phyloP scores from a whole-genome alignment of 2,888 invertebrate genomes.

The Nomada ruficornis region DNA sequence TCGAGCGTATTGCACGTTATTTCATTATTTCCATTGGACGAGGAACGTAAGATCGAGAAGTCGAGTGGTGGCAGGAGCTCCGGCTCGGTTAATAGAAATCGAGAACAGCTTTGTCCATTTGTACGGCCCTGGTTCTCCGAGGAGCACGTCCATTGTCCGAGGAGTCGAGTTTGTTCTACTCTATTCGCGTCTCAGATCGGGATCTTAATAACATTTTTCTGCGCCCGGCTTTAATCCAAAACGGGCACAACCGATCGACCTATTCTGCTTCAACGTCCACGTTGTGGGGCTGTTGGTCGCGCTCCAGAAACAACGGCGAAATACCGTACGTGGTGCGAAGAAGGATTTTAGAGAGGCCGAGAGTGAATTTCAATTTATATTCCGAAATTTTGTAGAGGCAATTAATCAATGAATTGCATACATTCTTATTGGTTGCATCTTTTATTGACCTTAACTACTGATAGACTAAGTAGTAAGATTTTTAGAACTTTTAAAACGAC shows the following conservation, averaged over 20 bases:
- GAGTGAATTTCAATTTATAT: not conserved
- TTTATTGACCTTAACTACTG: too few relatives aligned
- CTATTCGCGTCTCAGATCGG: slow-evolving; percentile 49
- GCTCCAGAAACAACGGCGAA: not conserved
- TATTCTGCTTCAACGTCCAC: slow-evolving; percentile 7
- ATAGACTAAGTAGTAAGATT: too few relatives aligned
- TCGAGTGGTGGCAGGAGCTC: slow-evolving; percentile 51
- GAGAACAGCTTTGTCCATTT: slow-evolving; percentile 66
- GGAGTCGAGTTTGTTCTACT: slow-evolving; percentile 58
- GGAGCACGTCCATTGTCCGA: slow-evolving; percentile 52
- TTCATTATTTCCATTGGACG: slow-evolving; percentile 54
- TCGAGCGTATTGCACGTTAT: slow-evolving; percentile 64
- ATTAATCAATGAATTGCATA: too few relatives aligned
- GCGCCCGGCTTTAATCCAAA: slow-evolving; percentile 9
- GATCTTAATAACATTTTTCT: slow-evolving; percentile 59
- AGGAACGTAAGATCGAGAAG: slow-evolving; percentile 56
- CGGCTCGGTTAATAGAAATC: slow-evolving; percentile 62
- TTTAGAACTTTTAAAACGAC: too few relatives aligned
- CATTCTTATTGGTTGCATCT: too few relatives aligned
- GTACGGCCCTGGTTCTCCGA: slow-evolving; percentile 36
- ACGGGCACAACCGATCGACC: slow-evolving; percentile 24
- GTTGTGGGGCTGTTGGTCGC: not conserved
- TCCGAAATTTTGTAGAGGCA: not conserved
- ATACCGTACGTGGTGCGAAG: too few relatives aligned
- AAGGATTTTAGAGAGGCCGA: too few relatives aligned